A percentile compares a stretch with the other conserved stretches of the same genome.
These are phyloP conservation scores for Amphipyra berbera DNA, from an alignment of 2,888 invertebrate genomes.

Conservation along the genomic window DNA sequence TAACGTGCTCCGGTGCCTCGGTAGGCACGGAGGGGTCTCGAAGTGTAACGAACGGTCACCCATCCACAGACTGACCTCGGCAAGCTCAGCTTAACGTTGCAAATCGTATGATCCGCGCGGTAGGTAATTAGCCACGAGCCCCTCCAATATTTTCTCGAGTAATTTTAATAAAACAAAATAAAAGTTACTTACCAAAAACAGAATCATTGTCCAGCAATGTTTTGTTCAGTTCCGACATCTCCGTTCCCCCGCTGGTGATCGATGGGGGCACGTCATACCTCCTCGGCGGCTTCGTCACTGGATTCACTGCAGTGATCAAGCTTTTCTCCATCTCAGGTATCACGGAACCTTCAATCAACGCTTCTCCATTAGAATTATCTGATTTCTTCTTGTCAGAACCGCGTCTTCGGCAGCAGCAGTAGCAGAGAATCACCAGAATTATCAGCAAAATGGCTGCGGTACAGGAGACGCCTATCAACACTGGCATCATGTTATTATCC, in stretches of 20 bases:
- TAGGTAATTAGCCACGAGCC: no score
- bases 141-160: no score
- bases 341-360: slow-evolving; percentile 93
- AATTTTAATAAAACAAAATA: background rate
- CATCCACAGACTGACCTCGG: no score
- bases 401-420: slow-evolving; percentile 89
- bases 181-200: slow-evolving; percentile 91
- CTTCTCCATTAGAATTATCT: slow-evolving; percentile 91
- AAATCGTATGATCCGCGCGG: no score
- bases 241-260: slow-evolving; percentile 93
- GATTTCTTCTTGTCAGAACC: slow-evolving; percentile 90
- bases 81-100: no score
- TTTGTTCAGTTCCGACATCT: slow-evolving; percentile 95
- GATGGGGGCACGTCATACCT: slow-evolving; percentile 93
- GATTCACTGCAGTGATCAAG: slow-evolving; percentile 95
- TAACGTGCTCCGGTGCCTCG: no score
- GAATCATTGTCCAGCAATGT: slow-evolving; percentile 95
- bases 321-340: slow-evolving; percentile 96
- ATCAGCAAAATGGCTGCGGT: slow-evolving; percentile 87
- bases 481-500: slow-evolving; percentile 88
- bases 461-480: slow-evolving; percentile 87
- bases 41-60: no score
- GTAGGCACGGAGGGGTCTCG: no score
- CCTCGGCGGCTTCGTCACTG: slow-evolving; percentile 95
- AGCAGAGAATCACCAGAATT: slow-evolving; percentile 86